A percentile compares a stretch with the other conserved stretches of the same genome.
Evolutionary conservation across 2,888 invertebrate species (phyloP).

Genomic region (Scelioninae gen. 1): DNA sequence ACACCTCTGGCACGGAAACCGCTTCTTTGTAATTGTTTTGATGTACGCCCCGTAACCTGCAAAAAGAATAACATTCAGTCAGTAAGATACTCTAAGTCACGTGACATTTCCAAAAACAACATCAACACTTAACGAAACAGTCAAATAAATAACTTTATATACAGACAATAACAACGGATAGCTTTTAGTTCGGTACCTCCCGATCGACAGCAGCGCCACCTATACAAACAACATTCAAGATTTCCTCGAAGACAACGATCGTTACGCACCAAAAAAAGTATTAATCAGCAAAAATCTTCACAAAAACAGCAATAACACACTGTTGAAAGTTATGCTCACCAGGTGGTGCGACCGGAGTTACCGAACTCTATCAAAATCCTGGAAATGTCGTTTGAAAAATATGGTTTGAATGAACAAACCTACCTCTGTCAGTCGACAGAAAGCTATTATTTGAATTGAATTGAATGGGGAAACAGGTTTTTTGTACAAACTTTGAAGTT

Average conservation of each 20-base stretch:
- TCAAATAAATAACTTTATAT: conserved; percentile 22
- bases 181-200: conserved; percentile 7
- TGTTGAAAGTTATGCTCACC: background rate
- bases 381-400: conserved; percentile 16
- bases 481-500: conserved; percentile 43
- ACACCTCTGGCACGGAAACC: conserved; percentile 85
- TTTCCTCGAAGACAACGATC: no score
- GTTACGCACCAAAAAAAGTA: no score
- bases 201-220: conserved; percentile 8
- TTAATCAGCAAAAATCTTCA: no score
- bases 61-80: conserved; percentile 57
- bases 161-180: conserved; percentile 25
- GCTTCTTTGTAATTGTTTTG: conserved; percentile 59
- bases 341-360: conserved; percentile 6
- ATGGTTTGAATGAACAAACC: background rate
- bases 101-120: conserved; percentile 57
- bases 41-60: conserved; percentile 57
- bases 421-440: conserved; percentile 45
- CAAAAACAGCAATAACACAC: no score
- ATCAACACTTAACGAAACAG: conserved; percentile 52
- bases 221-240: background rate
- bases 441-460: conserved; percentile 5
- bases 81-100: conserved; percentile 15
- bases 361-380: conserved; percentile 19
- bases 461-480: conserved; percentile 33